Conservation (phyloP, 2,888 invertebrate species). For the Operophtera brumata region DNA sequence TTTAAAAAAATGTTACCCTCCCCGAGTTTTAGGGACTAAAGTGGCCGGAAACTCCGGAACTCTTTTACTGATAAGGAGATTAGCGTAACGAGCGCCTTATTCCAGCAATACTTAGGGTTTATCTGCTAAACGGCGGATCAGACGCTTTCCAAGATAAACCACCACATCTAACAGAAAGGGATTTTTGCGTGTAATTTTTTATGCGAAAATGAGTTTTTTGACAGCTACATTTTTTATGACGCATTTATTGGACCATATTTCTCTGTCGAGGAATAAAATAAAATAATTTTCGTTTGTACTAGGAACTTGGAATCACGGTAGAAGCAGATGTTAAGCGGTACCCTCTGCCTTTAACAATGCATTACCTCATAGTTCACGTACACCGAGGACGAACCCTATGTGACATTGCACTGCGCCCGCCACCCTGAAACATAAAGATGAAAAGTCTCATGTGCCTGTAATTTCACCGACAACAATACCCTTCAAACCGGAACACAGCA, state of each 20-base stretch:
- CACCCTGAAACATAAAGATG: background rate
- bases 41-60: constrained; percentile 22
- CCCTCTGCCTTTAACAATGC: too few species aligned
- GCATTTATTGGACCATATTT: background rate
- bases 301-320: too few species aligned
- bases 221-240: too few species aligned
- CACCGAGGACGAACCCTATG: too few species aligned
- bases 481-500: too few species aligned
- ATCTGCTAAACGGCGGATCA: constrained; percentile 37
- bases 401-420: too few species aligned
- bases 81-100: constrained; percentile 36
- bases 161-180: constrained; percentile 15
- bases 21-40: constrained; percentile 4
- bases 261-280: too few species aligned
- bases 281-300: too few species aligned
- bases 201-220: background rate
- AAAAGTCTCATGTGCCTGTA: too few species aligned
- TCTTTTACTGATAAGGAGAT: constrained; percentile 37
- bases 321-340: too few species aligned
- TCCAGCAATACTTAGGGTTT: constrained; percentile 27
- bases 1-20: background rate
- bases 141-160: constrained; percentile 29
- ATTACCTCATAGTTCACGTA: too few species aligned
- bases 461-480: too few species aligned
- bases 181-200: constrained; percentile 26